Evolutionary conservation across 2,113 vertebrate genomes (phyloP).

Genomic region (Rhineura floridana): DNA sequence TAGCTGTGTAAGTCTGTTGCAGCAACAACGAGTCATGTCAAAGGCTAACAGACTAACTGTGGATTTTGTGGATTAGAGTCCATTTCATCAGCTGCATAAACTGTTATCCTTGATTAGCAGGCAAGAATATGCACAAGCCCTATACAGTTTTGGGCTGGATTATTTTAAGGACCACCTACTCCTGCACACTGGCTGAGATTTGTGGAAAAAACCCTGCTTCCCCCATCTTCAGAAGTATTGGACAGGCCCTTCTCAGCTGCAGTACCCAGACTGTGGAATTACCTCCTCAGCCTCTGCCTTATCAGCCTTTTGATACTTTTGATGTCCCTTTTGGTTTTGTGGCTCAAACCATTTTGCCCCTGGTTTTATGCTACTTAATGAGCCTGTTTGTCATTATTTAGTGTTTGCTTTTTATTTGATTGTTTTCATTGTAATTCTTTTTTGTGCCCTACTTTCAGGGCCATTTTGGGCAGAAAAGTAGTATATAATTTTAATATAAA

Average conservation of each 20-base stretch:
- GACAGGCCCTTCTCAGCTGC: background rate
- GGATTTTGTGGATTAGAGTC: background rate
- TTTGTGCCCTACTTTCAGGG: background rate
- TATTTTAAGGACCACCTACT: background rate
- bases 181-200: background rate
- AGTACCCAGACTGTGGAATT: background rate
- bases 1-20: no score
- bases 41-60: background rate
- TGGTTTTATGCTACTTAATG: background rate
- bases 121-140: background rate
- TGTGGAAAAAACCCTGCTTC: background rate
- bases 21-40: constrained; percentile 77
- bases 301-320: background rate
- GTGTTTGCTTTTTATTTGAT: background rate
- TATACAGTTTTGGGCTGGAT: background rate
- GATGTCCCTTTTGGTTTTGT: no score
- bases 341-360: no score
- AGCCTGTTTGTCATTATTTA: background rate
- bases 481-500: background rate
- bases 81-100: background rate
- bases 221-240: background rate
- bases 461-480: background rate
- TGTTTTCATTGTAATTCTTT: background rate
- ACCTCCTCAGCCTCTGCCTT: background rate
- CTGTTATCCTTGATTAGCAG: background rate